phyloP scores from a whole-genome alignment of 2,797 vertebrate species.

The Halcyon badia region DNA sequence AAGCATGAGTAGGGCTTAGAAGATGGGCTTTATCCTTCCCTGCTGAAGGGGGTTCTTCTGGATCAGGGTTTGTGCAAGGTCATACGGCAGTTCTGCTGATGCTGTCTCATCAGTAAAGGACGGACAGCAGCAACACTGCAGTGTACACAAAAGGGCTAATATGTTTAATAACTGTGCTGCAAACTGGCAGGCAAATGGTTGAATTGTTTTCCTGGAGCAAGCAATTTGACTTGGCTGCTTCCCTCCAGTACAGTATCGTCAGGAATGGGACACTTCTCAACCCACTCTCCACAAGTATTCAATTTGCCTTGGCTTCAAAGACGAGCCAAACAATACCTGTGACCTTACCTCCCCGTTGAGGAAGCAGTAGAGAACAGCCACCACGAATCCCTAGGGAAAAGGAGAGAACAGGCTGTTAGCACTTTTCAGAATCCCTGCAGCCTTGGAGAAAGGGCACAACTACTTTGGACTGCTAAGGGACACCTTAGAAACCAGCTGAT shows the following conservation, averaged over 20 bases:
- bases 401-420: not conserved
- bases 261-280: not conserved
- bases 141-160: not conserved
- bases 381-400: conserved; percentile 90
- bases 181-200: not conserved
- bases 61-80: not conserved
- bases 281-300: not conserved
- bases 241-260: fast-evolving
- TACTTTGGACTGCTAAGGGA: not conserved
- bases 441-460: not conserved
- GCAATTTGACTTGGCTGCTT: not conserved
- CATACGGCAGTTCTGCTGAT: not conserved
- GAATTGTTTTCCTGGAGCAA: not conserved
- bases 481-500: not conserved
- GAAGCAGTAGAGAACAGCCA: conserved; percentile 97
- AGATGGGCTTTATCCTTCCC: not conserved
- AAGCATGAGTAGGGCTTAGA: not conserved
- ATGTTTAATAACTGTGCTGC: not conserved
- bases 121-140: not conserved
- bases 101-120: not conserved
- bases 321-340: fast-evolving
- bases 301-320: not conserved
- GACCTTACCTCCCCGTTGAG: conserved; percentile 87
- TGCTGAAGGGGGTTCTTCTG: not conserved
- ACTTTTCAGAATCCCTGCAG: not conserved